Conservation (phyloP, 2,797 vertebrate species). For the Poecilia gillii region DNA sequence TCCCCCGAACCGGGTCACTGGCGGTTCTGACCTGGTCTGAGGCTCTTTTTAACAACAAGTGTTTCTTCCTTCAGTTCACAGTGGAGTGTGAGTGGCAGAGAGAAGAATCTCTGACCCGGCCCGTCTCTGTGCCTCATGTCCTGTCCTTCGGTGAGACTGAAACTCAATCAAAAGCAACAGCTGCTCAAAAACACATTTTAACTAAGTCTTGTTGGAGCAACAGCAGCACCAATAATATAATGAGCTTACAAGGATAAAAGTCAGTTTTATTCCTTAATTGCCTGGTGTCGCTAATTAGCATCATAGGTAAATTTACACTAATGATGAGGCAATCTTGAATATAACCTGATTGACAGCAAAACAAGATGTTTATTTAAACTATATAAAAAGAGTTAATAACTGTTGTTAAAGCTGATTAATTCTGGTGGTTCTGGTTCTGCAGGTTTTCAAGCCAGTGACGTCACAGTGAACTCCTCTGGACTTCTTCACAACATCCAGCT, state of each 20-base stretch:
- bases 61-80: slow-evolving; percentile 82
- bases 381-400: too few species aligned
- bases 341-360: too few species aligned
- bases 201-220: too few species aligned
- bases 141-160: slow-evolving; percentile 89
- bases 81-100: slow-evolving; percentile 94
- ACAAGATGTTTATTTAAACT: too few species aligned
- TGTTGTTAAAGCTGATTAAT: background rate
- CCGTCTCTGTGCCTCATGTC: slow-evolving; percentile 86
- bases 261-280: too few species aligned
- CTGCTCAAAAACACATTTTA: too few species aligned
- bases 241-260: too few species aligned
- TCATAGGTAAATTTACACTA: too few species aligned
- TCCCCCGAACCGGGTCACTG: background rate
- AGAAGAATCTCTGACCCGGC: slow-evolving; percentile 81
- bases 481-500: slow-evolving; percentile 88
- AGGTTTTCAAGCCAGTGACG: slow-evolving; percentile 88
- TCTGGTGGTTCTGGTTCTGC: slow-evolving; percentile 19
- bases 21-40: background rate
- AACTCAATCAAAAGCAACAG: background rate
- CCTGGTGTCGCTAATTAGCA: too few species aligned
- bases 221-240: too few species aligned
- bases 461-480: slow-evolving; percentile 85
- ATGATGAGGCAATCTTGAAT: too few species aligned
- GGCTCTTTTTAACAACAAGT: background rate